Evolutionary conservation across 2,113 vertebrate genomes (phyloP), one percentile per base, ranked within the genome.

Genomic region (Boleophthalmus pectinirostris): DNA sequence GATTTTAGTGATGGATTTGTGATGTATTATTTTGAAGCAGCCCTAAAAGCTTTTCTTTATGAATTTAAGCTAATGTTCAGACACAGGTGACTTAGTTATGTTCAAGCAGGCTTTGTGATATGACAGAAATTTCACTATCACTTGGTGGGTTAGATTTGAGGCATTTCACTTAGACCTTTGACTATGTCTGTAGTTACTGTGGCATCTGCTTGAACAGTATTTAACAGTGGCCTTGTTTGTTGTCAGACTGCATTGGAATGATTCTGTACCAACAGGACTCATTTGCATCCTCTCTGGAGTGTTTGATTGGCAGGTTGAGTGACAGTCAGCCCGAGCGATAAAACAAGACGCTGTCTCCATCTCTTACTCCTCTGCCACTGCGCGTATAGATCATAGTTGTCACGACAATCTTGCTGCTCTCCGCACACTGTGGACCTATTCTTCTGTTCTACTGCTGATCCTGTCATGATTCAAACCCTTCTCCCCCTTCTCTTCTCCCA

Each of bases 391-490:
- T 92, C 89, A 90, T 78, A 81, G 85, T 92, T 93, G 90, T 92
- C 90, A 93, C 85, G 69, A 85, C 87, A 84, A 87, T 90, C 85
- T 83, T 80, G 85, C 85, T 87, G 79, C 84, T 84, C 91, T 89
- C 86, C 21, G 85, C 58, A 68, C 79, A 68, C 79, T 79, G 84
- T 87, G 86, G 86, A 89, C 85, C 89, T 87, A 91, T 92, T 87
- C 91, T 86, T 93, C 90, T 89, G 82, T 90, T 90, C 84, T 83
- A 81, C 82, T 88, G 89, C 93, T 82, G 87, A 92, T 86, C 85
- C 90, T 90, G 90, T 92, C 92, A 87, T 86, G 85, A 90, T 89
- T 87, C 77, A 53, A 82, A 79, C 71, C 45, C 51, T 60, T 81
- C 84, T 79, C 47, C 77, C 68, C 68, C 69, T 45, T 65, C 73